Base-by-base conservation (phyloP, 2,888 invertebrate species). In the Gasteruption jaculator region DNA sequence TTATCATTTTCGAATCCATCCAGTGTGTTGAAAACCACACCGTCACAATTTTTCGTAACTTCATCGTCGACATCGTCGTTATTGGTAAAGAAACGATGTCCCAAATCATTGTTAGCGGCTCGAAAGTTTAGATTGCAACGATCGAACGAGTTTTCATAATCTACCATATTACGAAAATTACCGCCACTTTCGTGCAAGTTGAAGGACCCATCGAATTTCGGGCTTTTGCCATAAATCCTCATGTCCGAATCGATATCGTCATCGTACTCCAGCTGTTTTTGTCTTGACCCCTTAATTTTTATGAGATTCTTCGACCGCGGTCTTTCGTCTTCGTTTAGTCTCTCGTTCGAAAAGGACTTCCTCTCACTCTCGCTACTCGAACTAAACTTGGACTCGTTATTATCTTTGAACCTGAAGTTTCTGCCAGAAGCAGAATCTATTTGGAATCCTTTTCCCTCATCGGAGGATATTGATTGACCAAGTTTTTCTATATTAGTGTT, bases 151-250 rank as follows among this genome's bases (percentile, higher is more conserved):
- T 32, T 37, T n/a, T n/a, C n/a, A n/a, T n/a, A n/a, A 12, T 18
- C 24, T 10, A 43, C 47, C 5, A 41, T 42, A 5, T 44, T 48
- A 20, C 44, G 37, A 6, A 36, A 39, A 1, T 29, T 20, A 3
- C 29, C 33, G 19, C 37, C 45, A 8, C 44, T 43, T 30, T 52
- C n/a, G n/a, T n/a, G n/a, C 53, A 15, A 33, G 43, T 2, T 51
- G 43, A n/a, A 51, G 19, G 62, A 62, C 22, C 65, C 67, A 38
- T 70, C 70, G 49, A 70, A 70, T 33, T 69, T 68, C 2, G 69
- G 70, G 41, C 70, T 70, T 47, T 70, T 70, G 16, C 69, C 70
- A 41, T 69, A 68, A 29, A 66, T 57, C 41, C 63, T 57, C 3
- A 61, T 63, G 36, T 64, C 67, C 6, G 61, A 58, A 35, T 69